Evolutionary conservation across 2,888 invertebrate genomes (phyloP), one percentile per base, ranked within the genome.

Genomic region (Lycocerus yunnanus): DNA sequence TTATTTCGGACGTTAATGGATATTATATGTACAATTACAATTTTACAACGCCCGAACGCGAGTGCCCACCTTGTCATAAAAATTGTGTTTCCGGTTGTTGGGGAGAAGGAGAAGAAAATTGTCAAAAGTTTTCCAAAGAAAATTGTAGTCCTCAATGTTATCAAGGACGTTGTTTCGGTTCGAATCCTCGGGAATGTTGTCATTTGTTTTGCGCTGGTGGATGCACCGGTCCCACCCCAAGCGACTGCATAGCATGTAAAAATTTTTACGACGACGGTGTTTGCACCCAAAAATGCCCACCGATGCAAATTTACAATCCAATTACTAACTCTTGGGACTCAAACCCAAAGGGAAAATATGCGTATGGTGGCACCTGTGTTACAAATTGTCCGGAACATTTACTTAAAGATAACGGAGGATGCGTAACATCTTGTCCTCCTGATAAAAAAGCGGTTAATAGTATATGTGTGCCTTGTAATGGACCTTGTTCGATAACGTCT

Each of bases 181-280:
- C 93, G 0, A 93, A 95, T 81, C 97, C 97, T 0, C 90, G 97
- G 59, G 95, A 97, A 84, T 99, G 99, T 86, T 99, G 99, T 85
- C 97, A 99, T 87, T 90, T 97, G 11, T 97, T 98, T 86, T 99
- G 99, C 86, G 98, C 98, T 6, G 99, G 97, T 15, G 99, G 99
- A 11, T 99, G 99, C 86, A 95, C 92, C 0, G 99, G 98, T 0
- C 97, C 98, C 0, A 93, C 94, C 76, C 95, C 97, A 81, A 95
- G 94, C 83, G 97, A 98, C 86, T 99, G 99, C 85, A 92, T 97
- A 81, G 98, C 98, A 0, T 99, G 99, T 86, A 92, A 94, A 82
- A 97, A 98, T 86, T 98, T 98, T 87, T 95, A 95, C 85, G 97
- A 99, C 83, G 96, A 98, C 84, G 98, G 97, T 13, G 94, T 95